Conservation (phyloP, 2,113 vertebrate species). For the Tachycineta bicolor region DNA sequence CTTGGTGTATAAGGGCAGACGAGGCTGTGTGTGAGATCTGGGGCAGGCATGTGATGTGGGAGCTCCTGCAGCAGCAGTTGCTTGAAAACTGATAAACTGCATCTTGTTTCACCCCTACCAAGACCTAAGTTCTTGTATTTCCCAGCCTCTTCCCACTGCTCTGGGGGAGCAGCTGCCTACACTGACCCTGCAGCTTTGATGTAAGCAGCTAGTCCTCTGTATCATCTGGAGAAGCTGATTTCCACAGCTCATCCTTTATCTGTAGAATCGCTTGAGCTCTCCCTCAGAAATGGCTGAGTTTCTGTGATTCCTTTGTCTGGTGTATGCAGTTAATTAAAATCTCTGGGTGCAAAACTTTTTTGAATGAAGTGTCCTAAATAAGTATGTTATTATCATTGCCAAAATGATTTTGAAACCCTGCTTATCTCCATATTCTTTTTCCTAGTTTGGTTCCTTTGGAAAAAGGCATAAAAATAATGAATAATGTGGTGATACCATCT, state of each 20-base stretch:
- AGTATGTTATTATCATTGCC: neutral
- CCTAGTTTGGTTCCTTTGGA: neutral
- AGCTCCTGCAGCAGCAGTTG: neutral
- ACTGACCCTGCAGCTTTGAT: neutral
- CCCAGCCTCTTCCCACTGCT: neutral
- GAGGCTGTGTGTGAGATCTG: rapidly evolving
- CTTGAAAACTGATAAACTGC: neutral
- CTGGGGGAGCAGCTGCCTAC: neutral
- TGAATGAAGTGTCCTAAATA: neutral
- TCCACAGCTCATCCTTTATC: neutral
- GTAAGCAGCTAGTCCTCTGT: neutral
- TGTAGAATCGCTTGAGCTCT: neutral
- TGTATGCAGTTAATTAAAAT: conserved; percentile 17
- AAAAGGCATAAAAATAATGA: conserved; percentile 3
- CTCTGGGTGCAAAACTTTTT: neutral
- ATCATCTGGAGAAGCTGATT: neutral
- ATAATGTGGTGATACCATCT: neutral
- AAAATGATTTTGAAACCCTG: neutral
- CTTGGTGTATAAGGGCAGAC: rapidly evolving
- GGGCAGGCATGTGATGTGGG: rapidly evolving
- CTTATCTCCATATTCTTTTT: conserved; percentile 3
- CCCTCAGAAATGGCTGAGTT: neutral
- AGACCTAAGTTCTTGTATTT: neutral
- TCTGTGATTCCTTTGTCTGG: neutral
- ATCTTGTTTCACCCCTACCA: neutral